A percentile compares a stretch with the other conserved stretches of the same genome.
Evolutionary conservation across 2,797 vertebrate genomes (phyloP).

Genomic region (Luscinia megarhynchos): DNA sequence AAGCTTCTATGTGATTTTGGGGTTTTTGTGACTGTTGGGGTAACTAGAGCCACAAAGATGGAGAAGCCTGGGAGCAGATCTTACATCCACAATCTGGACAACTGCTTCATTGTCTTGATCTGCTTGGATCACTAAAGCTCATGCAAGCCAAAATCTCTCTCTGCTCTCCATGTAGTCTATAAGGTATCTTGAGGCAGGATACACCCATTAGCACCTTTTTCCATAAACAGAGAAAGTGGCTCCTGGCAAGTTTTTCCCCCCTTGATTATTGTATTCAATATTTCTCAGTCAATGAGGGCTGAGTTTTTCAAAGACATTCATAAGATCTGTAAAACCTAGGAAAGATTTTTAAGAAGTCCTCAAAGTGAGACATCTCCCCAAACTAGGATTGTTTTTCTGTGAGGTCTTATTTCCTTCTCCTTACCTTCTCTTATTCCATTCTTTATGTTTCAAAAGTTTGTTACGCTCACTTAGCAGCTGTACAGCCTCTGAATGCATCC

Average conservation of each 20-base stretch:
- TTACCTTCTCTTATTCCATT: background rate
- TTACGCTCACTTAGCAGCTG: background rate
- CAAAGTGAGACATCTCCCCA: background rate
- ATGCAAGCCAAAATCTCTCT: background rate
- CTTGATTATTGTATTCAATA: background rate
- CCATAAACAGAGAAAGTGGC: background rate
- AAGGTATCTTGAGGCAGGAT: background rate
- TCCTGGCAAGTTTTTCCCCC: background rate
- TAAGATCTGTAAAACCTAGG: background rate
- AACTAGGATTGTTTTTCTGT: background rate
- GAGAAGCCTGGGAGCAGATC: background rate
- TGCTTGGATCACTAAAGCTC: background rate
- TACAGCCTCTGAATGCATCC: background rate
- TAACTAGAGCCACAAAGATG: background rate
- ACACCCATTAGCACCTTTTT: background rate
- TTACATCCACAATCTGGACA: background rate
- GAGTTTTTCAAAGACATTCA: background rate
- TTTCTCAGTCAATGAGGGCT: background rate
- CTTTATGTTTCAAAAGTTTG: background rate
- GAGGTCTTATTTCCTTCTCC: background rate
- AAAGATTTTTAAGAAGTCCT: background rate
- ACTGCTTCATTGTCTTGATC: background rate
- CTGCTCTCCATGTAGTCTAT: background rate
- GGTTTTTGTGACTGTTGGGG: background rate
- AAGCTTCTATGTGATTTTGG: accelerated